Evolutionary conservation across 2,113 vertebrate genomes (phyloP).

Genomic region (Ancistrus triradiatus): DNA sequence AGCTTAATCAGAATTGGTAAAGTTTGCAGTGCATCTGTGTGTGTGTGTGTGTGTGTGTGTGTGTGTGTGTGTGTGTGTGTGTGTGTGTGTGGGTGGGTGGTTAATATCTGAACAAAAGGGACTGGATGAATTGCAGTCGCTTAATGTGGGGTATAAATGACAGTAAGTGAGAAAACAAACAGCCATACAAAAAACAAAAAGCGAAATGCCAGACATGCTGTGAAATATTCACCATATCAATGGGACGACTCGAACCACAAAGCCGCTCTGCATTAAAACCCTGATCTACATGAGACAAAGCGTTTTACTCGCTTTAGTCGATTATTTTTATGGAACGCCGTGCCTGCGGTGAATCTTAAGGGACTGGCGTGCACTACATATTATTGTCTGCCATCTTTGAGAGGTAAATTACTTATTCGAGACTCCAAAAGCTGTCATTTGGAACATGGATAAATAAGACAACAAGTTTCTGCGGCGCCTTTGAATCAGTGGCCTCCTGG

Average conservation of each 20-base stretch:
- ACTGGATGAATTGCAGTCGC: too few species aligned
- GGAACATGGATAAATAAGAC: slow-evolving; percentile 30
- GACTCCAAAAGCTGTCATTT: slow-evolving; percentile 59
- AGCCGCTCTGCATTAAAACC: not conserved
- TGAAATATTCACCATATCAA: not conserved
- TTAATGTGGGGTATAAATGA: not conserved
- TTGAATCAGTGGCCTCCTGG: slow-evolving; percentile 16
- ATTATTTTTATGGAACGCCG: slow-evolving; percentile 13
- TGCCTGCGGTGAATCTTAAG: too few species aligned
- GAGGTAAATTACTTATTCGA: slow-evolving; percentile 73
- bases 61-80: too few species aligned
- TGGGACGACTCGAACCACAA: too few species aligned
- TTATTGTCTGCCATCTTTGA: slow-evolving; percentile 57
- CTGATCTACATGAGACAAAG: slow-evolving; percentile 1
- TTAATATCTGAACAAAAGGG: not conserved
- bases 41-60: too few species aligned
- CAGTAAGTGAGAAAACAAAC: not conserved
- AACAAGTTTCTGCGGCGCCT: not conserved
- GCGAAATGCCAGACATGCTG: not conserved
- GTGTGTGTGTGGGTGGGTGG: too few species aligned
- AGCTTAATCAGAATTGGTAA: too few species aligned
- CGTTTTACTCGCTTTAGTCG: slow-evolving; percentile 2
- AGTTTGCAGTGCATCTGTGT: too few species aligned
- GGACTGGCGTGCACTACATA: slow-evolving; percentile 19
- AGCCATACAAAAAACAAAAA: not conserved